Evolutionary conservation across 1,140 invertebrate species (phyloP).

Genomic region (Drosophila lacteicornis): DNA sequence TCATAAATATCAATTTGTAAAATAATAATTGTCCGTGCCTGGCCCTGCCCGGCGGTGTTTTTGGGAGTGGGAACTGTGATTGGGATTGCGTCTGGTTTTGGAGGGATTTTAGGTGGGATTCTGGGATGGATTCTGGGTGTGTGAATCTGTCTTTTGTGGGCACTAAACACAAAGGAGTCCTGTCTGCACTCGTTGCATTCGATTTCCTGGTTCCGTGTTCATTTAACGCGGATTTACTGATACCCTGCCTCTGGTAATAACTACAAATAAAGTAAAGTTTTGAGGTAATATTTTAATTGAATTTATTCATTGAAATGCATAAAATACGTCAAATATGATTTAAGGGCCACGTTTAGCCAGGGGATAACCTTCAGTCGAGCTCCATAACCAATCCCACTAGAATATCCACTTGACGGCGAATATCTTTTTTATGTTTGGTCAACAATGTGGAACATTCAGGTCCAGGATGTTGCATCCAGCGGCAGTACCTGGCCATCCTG

Average conservation of each 20-base stretch:
- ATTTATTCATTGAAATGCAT: too few species aligned
- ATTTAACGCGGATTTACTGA: not conserved
- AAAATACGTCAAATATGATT: not conserved
- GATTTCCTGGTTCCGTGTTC: not conserved
- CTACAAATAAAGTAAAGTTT: not conserved
- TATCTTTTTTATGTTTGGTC: constrained; percentile 64
- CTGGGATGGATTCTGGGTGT: not conserved
- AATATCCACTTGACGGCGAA: constrained; percentile 14
- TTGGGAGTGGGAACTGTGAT: constrained; percentile 9
- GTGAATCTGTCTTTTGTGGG: not conserved
- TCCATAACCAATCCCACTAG: not conserved
- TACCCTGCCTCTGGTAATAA: not conserved
- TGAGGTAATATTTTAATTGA: too few species aligned
- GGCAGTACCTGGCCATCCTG: constrained; percentile 12
- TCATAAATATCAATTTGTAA: constrained; percentile 84
- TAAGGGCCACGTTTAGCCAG: too few species aligned
- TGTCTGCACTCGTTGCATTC: constrained; percentile 9
- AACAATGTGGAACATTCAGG: constrained; percentile 63
- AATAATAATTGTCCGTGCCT: constrained; percentile 77
- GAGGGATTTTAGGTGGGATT: constrained; percentile 19
- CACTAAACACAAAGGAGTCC: constrained; percentile 23
- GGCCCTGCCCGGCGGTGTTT: constrained; percentile 12
- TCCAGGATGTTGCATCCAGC: not conserved
- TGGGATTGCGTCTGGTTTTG: constrained; percentile 32
- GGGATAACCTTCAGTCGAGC: not conserved